Percentiles rank a stretch among this genome's conserved stretches.
Conservation (phyloP, 2,888 invertebrate species). For the Cryptocheilus praepositus region DNA sequence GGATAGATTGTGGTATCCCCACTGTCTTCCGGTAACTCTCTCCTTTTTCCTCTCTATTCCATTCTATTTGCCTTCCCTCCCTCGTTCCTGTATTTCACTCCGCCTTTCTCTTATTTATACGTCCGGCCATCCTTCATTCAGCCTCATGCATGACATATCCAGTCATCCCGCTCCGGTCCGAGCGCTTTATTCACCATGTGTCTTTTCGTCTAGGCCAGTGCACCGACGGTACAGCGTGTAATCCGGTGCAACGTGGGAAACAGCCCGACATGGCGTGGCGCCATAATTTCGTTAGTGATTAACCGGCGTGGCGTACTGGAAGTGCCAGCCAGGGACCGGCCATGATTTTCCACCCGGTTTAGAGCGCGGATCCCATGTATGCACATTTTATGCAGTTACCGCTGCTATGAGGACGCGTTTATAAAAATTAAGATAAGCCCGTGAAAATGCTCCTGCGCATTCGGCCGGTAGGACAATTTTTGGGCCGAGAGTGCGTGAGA, state of each 20-base stretch:
- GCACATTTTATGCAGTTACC: too few species aligned
- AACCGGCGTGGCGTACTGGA: not conserved
- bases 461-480: not conserved
- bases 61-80: not conserved
- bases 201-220: not conserved
- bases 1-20: too few species aligned
- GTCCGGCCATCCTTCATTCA: not conserved
- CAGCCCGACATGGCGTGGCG: conserved; percentile 13
- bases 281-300: conserved; percentile 30
- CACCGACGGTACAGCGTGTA: not conserved
- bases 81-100: not conserved
- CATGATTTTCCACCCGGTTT: conserved; percentile 9
- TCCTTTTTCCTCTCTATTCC: not conserved
- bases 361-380: conserved; percentile 2
- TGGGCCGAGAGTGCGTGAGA: too few species aligned
- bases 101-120: not conserved
- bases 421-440: too few species aligned
- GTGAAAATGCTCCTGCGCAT: not conserved
- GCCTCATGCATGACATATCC: not conserved
- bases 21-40: too few species aligned
- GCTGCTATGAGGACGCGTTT: too few species aligned
- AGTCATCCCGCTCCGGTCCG: too few species aligned
- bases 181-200: not conserved
- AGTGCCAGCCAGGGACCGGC: conserved; percentile 6
- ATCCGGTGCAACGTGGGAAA: conserved; percentile 10